phyloP scores from a whole-genome alignment of 2,888 invertebrate species.

The Synergus japonicus region DNA sequence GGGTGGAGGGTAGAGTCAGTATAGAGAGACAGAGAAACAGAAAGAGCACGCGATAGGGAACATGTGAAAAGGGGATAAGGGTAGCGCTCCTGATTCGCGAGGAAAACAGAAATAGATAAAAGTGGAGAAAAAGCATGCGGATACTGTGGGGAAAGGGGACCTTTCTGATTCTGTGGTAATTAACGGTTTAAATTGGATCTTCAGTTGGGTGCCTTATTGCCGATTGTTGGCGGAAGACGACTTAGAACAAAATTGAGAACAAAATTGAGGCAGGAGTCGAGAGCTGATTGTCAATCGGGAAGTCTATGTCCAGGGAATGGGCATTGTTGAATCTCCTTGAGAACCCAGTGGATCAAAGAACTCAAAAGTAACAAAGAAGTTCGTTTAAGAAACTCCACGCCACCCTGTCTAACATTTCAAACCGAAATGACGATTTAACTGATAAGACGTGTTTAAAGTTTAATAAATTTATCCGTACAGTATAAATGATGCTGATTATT shows the following conservation, averaged over 20 bases:
- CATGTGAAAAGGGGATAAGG: background rate
- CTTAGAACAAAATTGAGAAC: conserved; percentile 67
- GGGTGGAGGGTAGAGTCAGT: conserved; percentile 48
- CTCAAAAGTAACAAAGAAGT: conserved; percentile 15
- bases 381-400: conserved; percentile 34
- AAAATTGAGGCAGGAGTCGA: conserved; percentile 63
- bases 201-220: conserved; percentile 64
- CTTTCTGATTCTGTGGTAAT: conserved; percentile 58
- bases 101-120: conserved; percentile 34
- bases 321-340: conserved; percentile 22
- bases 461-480: too few species aligned
- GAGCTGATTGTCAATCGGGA: conserved; percentile 49
- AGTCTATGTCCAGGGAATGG: conserved; percentile 37
- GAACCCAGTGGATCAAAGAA: background rate
- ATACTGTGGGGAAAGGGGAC: conserved; percentile 11
- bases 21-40: conserved; percentile 35
- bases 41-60: conserved; percentile 41
- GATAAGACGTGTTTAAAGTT: background rate
- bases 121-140: background rate
- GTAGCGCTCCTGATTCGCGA: background rate
- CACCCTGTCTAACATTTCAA: background rate
- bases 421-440: background rate
- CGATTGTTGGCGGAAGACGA: conserved; percentile 65
- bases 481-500: too few species aligned
- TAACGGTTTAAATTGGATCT: conserved; percentile 72